These are phyloP conservation scores for Brachionus rubens DNA, from an alignment of 1,140 invertebrate species.

Conservation along the genomic window DNA sequence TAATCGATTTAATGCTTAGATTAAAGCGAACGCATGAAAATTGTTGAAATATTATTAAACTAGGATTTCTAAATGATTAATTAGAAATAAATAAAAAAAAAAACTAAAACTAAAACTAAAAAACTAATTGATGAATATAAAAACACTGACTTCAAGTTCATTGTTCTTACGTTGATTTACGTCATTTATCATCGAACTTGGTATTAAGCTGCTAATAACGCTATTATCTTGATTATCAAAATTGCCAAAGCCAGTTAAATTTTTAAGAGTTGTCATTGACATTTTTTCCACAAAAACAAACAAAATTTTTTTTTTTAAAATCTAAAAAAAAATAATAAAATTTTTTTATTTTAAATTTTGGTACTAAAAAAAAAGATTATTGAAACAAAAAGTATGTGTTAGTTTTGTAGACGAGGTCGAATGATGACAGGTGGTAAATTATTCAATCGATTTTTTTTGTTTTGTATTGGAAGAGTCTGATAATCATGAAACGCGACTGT, in stretches of 20 bases:
- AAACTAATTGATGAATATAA: background rate
- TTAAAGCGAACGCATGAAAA: too few relatives aligned
- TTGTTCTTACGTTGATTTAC: background rate
- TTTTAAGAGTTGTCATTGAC: slow-evolving; percentile 31
- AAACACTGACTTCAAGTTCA: background rate
- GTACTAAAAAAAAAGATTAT: background rate
- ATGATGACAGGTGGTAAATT: slow-evolving; percentile 12
- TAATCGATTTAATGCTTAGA: too few relatives aligned
- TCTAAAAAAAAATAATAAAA: background rate
- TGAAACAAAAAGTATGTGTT: background rate
- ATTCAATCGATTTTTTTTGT: slow-evolving; percentile 1
- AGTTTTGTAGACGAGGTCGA: background rate
- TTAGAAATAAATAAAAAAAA: too few relatives aligned
- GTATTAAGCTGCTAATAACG: background rate
- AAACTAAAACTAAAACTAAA: too few relatives aligned
- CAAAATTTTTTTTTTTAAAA: background rate
- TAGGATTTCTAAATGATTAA: too few relatives aligned
- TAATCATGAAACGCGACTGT: too few relatives aligned
- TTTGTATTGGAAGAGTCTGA: too few relatives aligned
- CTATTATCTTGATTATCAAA: slow-evolving; percentile 22
- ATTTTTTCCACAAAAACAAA: background rate
- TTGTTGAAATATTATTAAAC: too few relatives aligned
- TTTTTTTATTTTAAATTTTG: background rate
- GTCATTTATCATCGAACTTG: slow-evolving; percentile 19
- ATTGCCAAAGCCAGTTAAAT: slow-evolving; percentile 24